Evolutionary conservation across 2,113 vertebrate species (phyloP).

Genomic region (Epinephelus cyanopodus): DNA sequence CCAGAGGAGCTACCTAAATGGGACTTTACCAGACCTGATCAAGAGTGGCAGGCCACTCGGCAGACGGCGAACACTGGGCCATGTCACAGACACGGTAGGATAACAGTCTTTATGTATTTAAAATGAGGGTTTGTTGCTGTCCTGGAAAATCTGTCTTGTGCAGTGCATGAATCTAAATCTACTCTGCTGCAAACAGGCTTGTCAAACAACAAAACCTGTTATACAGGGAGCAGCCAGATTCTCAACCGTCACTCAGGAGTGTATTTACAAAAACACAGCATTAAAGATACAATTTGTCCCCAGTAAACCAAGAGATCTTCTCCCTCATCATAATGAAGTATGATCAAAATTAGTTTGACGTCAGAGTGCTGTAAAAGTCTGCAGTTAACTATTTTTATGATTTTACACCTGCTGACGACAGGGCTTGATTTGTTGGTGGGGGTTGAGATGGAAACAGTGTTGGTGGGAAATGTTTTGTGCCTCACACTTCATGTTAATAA

Average conservation of each 20-base stretch:
- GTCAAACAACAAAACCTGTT: slow-evolving; percentile 35
- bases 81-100: slow-evolving; percentile 81
- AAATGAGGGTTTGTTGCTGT: background rate
- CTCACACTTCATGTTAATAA: background rate
- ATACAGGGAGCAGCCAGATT: background rate
- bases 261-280: background rate
- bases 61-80: slow-evolving; percentile 80
- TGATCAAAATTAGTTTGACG: background rate
- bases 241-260: background rate
- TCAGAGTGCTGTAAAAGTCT: background rate
- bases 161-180: background rate
- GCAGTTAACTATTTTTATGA: background rate
- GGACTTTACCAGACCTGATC: slow-evolving; percentile 82
- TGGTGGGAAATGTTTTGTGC: background rate
- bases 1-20: slow-evolving; percentile 54
- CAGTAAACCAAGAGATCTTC: background rate
- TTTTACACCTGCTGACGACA: slow-evolving; percentile 5
- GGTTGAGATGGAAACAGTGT: background rate
- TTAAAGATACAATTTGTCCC: background rate
- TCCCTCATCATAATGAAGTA: background rate
- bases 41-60: slow-evolving; percentile 74
- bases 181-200: background rate
- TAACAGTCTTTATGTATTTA: background rate
- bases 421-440: slow-evolving; percentile 14
- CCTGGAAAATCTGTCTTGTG: background rate